A percentile compares a stretch with the other conserved stretches of the same genome.
These are phyloP conservation scores for Crotalus helleri DNA, from an alignment of 2,113 vertebrate species.

Conservation along the genomic window DNA sequence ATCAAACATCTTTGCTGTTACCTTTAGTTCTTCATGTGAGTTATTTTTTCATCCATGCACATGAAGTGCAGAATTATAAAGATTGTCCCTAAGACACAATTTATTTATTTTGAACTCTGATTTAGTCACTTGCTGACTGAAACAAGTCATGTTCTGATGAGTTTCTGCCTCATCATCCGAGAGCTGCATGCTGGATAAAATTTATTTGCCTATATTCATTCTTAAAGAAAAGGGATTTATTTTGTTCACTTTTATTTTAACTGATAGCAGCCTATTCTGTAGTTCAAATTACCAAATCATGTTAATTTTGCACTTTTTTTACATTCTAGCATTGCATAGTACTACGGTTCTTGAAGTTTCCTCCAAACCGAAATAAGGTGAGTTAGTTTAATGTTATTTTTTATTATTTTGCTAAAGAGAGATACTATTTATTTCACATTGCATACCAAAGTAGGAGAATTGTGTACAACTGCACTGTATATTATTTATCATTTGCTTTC, in stretches of 20 bases:
- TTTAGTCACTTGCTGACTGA: background rate
- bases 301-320: background rate
- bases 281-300: background rate
- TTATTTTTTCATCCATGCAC: no score
- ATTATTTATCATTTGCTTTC: background rate
- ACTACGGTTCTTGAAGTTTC: slow-evolving; percentile 89
- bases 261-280: background rate
- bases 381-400: slow-evolving; percentile 9
- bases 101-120: background rate
- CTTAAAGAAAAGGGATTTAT: background rate
- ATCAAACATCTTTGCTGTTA: no score
- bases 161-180: background rate
- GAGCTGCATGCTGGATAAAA: background rate
- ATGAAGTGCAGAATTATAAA: background rate
- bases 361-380: slow-evolving; percentile 82
- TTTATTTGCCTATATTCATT: background rate
- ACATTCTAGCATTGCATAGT: slow-evolving; percentile 84
- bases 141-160: background rate
- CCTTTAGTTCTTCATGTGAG: no score
- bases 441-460: background rate
- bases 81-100: background rate
- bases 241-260: background rate
- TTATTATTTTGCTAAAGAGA: background rate
- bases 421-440: background rate
- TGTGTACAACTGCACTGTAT: background rate